Percentiles rank a stretch among this genome's conserved stretches.
These are phyloP conservation scores for Trachythela sp. DNA, from an alignment of 64 coral and sea anemone genomes.

Conservation along the genomic window DNA sequence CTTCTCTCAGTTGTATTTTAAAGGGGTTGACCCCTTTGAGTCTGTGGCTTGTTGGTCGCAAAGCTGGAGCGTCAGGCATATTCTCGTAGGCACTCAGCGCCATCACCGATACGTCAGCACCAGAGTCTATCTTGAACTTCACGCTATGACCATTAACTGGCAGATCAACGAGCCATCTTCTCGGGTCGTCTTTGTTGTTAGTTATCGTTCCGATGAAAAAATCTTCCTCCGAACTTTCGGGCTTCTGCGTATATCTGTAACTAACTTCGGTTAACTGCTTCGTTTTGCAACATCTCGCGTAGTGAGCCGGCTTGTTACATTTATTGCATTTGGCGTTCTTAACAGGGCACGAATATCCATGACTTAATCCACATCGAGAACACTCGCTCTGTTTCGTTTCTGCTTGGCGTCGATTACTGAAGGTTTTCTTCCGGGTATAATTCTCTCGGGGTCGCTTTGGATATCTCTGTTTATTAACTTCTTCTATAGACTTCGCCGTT, in stretches of 20 bases:
- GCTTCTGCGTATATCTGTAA: not conserved
- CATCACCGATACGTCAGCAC: not conserved
- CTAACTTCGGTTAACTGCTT: not conserved
- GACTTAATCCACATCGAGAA: not conserved
- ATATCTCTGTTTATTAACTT: no score
- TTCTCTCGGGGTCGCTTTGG: not conserved
- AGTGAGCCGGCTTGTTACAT: not conserved
- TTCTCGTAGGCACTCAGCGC: not conserved
- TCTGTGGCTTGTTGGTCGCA: not conserved
- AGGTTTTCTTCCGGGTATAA: not conserved
- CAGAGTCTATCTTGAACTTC: not conserved
- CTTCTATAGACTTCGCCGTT: not conserved
- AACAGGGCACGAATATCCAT: not conserved
- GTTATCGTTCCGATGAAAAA: not conserved
- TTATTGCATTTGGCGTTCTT: not conserved
- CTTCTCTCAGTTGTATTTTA: slow-evolving; percentile 5
- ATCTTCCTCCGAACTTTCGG: not conserved
- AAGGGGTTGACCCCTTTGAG: not conserved
- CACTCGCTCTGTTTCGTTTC: not conserved
- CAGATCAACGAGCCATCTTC: not conserved
- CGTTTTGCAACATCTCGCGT: not conserved
- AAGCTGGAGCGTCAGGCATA: not conserved
- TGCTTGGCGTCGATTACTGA: not conserved
- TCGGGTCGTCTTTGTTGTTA: not conserved
- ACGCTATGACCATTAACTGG: not conserved